Conservation (phyloP, 1,140 invertebrate species). For the Lethrus apterus region DNA sequence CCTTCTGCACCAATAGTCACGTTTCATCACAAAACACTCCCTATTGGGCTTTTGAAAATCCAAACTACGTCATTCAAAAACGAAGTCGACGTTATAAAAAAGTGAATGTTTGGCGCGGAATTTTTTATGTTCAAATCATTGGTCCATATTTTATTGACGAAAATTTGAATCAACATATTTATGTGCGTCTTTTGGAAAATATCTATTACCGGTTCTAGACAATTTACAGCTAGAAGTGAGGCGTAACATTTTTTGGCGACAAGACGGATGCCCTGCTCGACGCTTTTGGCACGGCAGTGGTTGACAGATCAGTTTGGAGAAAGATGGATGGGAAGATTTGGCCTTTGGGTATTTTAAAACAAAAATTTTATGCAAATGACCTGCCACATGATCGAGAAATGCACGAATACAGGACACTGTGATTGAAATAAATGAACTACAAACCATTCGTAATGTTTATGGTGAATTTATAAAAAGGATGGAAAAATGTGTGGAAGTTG, state of each 20-base stretch:
- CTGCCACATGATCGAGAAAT: no score
- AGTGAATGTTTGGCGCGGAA: constrained; percentile 21
- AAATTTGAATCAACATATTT: constrained; percentile 18
- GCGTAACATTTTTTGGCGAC: constrained; percentile 18
- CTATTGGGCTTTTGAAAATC: constrained; percentile 18
- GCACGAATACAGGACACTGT: no score
- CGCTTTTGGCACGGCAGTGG: no score
- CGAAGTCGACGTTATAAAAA: constrained; percentile 22
- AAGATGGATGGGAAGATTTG: no score
- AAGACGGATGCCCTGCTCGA: constrained; percentile 18
- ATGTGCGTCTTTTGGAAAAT: constrained; percentile 17
- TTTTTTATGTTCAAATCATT: constrained; percentile 20
- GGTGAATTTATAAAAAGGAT: no score
- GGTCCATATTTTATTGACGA: constrained; percentile 17
- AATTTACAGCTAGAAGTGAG: constrained; percentile 16
- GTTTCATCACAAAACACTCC: constrained; percentile 17
- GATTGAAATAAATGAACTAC: no score
- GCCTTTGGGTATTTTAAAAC: no score
- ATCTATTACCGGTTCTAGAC: constrained; percentile 19
- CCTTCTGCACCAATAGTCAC: constrained; percentile 19
- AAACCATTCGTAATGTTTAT: no score
- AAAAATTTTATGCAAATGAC: no score
- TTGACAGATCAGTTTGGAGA: no score
- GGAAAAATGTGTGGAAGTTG: no score
- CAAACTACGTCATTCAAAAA: constrained; percentile 18